Evolutionary conservation across 1,140 invertebrate genomes (phyloP).

Genomic region (Rhynchophorus ferrugineus): DNA sequence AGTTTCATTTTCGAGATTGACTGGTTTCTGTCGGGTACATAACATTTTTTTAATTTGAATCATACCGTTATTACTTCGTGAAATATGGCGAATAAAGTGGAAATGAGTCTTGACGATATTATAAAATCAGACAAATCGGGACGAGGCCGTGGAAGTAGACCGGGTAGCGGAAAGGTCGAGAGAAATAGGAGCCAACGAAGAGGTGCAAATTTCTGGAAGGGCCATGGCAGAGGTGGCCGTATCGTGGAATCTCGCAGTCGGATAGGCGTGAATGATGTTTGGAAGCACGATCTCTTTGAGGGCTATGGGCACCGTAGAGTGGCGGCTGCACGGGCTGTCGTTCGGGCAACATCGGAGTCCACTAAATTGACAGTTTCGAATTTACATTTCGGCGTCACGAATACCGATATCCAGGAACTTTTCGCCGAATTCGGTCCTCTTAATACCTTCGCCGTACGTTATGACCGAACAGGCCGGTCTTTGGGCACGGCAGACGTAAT

Average conservation of each 20-base stretch:
- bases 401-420: conserved; percentile 92
- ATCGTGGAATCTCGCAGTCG: conserved; percentile 58
- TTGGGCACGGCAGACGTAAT: conserved; percentile 93
- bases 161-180: conserved; percentile 41
- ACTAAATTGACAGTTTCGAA: conserved; percentile 91
- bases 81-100: conserved; percentile 84
- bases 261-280: conserved; percentile 84
- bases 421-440: conserved; percentile 95
- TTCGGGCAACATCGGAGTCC: conserved; percentile 48
- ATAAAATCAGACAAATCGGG: conserved; percentile 67
- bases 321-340: conserved; percentile 44
- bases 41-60: background rate
- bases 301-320: conserved; percentile 67
- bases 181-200: conserved; percentile 44
- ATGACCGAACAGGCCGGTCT: conserved; percentile 92
- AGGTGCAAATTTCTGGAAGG: conserved; percentile 50
- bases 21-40: background rate
- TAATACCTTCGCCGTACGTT: conserved; percentile 91
- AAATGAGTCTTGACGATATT: conserved; percentile 94
- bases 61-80: background rate
- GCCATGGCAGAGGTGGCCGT: conserved; percentile 54
- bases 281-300: conserved; percentile 95
- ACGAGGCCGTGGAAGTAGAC: conserved; percentile 42
- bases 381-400: conserved; percentile 93
- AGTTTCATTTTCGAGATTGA: background rate